These are phyloP conservation scores for Cyclophora albipunctata DNA, from an alignment of 2,888 invertebrate genomes.

Conservation along the genomic window DNA sequence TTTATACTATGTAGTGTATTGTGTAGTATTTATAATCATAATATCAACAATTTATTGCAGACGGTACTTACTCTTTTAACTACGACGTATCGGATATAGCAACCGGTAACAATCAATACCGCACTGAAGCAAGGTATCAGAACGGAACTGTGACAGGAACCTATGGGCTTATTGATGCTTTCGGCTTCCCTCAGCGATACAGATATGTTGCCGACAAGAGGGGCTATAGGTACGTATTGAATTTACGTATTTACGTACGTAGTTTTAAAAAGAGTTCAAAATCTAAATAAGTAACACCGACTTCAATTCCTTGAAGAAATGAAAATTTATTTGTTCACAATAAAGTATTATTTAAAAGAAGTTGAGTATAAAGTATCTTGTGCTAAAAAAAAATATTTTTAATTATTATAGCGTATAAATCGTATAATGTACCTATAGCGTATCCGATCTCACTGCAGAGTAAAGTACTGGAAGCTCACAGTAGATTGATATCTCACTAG, in stretches of 20 bases:
- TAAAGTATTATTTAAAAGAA: neutral
- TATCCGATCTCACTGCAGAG: no score
- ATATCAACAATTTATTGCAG: constrained; percentile 24
- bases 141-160: constrained; percentile 84
- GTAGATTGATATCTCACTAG: no score
- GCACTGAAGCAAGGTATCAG: constrained; percentile 79
- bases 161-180: constrained; percentile 81
- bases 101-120: constrained; percentile 80
- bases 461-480: no score
- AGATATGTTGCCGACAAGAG: constrained; percentile 78
- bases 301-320: neutral
- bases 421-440: no score
- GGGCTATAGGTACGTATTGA: constrained; percentile 77
- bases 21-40: no score
- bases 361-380: neutral
- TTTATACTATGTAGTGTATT: no score
- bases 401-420: no score
- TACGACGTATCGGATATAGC: constrained; percentile 80
- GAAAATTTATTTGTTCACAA: neutral
- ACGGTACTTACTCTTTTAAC: constrained; percentile 82
- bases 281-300: neutral
- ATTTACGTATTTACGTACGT: neutral
- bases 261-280: neutral
- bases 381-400: no score
- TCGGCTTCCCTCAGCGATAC: constrained; percentile 76